Conservation (phyloP, 2,888 invertebrate species). For the Polydesmus complanatus region DNA sequence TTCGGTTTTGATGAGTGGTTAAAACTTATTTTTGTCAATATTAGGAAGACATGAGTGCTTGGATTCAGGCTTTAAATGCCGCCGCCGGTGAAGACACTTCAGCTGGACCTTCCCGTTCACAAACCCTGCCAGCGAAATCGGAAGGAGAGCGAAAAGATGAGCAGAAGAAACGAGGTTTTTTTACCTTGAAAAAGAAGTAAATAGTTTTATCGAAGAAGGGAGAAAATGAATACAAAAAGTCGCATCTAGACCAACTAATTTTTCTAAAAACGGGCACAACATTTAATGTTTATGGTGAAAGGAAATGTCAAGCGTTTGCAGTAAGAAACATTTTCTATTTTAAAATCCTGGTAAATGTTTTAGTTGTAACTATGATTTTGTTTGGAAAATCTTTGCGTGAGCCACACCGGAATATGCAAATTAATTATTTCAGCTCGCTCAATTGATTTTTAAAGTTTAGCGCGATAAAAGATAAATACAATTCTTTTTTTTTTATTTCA, state of each 20-base stretch:
- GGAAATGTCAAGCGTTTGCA: background rate
- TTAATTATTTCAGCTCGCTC: background rate
- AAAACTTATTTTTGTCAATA: conserved; percentile 18
- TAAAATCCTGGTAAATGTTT: too few relatives aligned
- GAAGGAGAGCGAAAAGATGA: conserved; percentile 69
- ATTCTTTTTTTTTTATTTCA: too few relatives aligned
- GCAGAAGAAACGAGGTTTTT: conserved; percentile 91
- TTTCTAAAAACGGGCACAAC: background rate
- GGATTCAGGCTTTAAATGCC: conserved; percentile 71
- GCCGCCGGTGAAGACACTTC: conserved; percentile 49
- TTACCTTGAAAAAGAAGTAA: conserved; percentile 97
- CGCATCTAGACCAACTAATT: background rate
- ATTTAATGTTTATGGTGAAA: background rate
- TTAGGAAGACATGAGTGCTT: conserved; percentile 77
- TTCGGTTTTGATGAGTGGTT: background rate
- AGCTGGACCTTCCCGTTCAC: conserved; percentile 60
- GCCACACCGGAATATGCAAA: background rate
- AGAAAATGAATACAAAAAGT: too few relatives aligned
- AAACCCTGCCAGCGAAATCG: conserved; percentile 70
- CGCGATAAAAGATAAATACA: too few relatives aligned
- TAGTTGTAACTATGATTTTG: background rate
- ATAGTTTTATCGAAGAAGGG: background rate
- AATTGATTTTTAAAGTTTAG: too few relatives aligned
- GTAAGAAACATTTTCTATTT: background rate
- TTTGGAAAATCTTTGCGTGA: background rate